Evolutionary conservation across 2,113 vertebrate genomes (phyloP).

Genomic region (Rutilus rutilus): DNA sequence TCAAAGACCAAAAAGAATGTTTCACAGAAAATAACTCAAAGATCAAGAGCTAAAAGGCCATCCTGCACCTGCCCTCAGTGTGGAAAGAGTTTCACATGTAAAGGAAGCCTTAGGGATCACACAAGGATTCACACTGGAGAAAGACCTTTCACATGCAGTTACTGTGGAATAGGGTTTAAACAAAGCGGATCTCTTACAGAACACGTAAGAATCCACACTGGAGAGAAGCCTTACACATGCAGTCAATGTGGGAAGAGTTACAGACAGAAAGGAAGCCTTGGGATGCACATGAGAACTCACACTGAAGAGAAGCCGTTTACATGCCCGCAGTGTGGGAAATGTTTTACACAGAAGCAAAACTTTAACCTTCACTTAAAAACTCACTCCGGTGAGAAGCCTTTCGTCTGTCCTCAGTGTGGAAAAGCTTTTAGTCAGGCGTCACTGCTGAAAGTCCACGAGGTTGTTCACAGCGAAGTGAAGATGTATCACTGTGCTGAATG

Average conservation of each 20-base stretch:
- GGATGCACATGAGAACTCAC: neutral
- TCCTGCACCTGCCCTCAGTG: neutral
- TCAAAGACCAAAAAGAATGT: neutral
- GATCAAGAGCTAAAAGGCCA: neutral
- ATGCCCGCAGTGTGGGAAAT: neutral
- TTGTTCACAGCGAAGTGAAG: neutral
- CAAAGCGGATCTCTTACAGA: neutral
- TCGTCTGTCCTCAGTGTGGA: neutral
- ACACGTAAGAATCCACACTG: neutral
- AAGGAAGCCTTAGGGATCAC: neutral
- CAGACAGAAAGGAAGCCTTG: neutral
- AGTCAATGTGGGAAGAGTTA: neutral
- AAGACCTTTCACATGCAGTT: neutral
- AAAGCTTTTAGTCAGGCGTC: neutral
- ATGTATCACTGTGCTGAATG: neutral
- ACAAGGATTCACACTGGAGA: neutral
- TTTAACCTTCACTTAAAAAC: neutral
- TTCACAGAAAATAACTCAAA: neutral
- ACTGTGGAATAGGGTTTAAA: neutral
- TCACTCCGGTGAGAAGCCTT: neutral
- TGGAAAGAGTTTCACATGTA: neutral
- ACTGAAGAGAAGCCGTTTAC: neutral
- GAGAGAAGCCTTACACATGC: neutral
- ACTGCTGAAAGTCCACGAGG: neutral
- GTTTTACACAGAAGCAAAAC: neutral